Conservation (phyloP, 2,888 invertebrate genomes). For the Rhogogaster chlorosoma region DNA sequence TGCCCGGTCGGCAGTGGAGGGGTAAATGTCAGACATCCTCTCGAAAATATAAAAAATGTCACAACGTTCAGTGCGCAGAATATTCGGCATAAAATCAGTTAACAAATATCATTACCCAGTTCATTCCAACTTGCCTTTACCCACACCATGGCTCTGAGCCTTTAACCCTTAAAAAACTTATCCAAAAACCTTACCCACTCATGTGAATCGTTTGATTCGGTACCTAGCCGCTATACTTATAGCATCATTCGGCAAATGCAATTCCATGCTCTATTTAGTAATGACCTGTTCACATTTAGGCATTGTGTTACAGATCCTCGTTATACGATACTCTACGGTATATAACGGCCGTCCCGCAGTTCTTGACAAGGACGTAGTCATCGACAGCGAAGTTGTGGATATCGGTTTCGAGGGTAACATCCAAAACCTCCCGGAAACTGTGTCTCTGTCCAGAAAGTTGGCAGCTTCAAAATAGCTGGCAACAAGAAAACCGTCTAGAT, state of each 20-base stretch:
- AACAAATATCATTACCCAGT: not conserved
- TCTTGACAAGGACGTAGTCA: not conserved
- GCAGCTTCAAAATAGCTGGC: not conserved
- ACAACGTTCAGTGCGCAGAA: not conserved
- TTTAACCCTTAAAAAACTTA: not conserved
- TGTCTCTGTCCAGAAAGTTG: slow-evolving; percentile 1
- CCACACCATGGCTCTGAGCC: not conserved
- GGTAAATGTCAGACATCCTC: slow-evolving; percentile 34
- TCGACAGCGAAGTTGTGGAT: slow-evolving; percentile 3
- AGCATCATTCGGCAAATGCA: too few relatives aligned
- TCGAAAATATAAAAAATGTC: not conserved
- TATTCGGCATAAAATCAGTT: not conserved
- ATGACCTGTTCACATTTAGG: too few relatives aligned
- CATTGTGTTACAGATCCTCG: not conserved
- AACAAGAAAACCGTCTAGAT: not conserved
- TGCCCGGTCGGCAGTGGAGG: not conserved
- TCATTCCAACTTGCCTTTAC: not conserved
- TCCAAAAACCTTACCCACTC: not conserved
- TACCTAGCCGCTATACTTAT: too few relatives aligned
- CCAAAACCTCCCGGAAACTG: slow-evolving; percentile 44
- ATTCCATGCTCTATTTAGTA: not conserved
- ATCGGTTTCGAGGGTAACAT: slow-evolving; percentile 39
- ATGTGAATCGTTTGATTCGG: not conserved
- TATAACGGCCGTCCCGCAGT: too few relatives aligned
- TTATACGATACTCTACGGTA: not conserved